A percentile compares a stretch with the other conserved stretches of the same genome.
These are phyloP conservation scores for Zoanthus sociatus DNA, from an alignment of 92 coral and sea anemone species.

Conservation along the genomic window DNA sequence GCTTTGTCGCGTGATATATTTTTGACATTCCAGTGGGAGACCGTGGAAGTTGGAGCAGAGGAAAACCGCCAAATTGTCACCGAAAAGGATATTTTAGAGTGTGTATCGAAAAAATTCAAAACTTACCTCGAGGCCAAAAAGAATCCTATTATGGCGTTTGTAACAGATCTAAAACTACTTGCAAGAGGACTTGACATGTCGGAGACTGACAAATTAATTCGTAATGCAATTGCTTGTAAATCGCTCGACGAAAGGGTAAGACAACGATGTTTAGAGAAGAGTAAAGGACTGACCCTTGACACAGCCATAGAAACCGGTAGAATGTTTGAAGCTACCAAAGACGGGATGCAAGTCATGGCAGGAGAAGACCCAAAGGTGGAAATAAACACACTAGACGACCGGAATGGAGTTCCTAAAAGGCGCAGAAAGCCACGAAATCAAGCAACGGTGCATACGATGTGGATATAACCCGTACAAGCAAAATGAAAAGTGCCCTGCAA, in stretches of 20 bases:
- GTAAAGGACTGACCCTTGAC: slow-evolving; percentile 59
- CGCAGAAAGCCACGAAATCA: slow-evolving; percentile 14
- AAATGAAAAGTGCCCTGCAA: slow-evolving; percentile 62
- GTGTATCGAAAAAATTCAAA: not conserved
- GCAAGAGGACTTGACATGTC: slow-evolving; percentile 64
- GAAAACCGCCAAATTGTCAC: not conserved
- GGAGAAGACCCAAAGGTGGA: slow-evolving; percentile 37
- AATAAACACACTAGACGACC: not conserved
- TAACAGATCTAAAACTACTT: slow-evolving; percentile 59
- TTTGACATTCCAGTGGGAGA: slow-evolving; percentile 26
- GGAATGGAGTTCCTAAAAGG: slow-evolving; percentile 25
- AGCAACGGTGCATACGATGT: slow-evolving; percentile 41
- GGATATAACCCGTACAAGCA: slow-evolving; percentile 43
- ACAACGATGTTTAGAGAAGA: slow-evolving; percentile 69
- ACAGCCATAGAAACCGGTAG: slow-evolving; percentile 58
- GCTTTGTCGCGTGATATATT: slow-evolving; percentile 22
- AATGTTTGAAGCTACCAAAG: slow-evolving; percentile 46
- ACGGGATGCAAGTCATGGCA: slow-evolving; percentile 41
- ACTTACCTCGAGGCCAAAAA: slow-evolving; percentile 23
- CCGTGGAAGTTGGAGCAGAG: slow-evolving; percentile 27
- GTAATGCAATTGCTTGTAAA: slow-evolving; percentile 70
- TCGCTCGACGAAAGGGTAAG: slow-evolving; percentile 64
- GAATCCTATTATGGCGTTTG: slow-evolving; percentile 39
- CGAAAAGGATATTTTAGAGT: slow-evolving; percentile 12
- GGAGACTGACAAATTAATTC: slow-evolving; percentile 28